Conservation (phyloP, 2,888 invertebrate genomes). For the Sipha maydis region DNA sequence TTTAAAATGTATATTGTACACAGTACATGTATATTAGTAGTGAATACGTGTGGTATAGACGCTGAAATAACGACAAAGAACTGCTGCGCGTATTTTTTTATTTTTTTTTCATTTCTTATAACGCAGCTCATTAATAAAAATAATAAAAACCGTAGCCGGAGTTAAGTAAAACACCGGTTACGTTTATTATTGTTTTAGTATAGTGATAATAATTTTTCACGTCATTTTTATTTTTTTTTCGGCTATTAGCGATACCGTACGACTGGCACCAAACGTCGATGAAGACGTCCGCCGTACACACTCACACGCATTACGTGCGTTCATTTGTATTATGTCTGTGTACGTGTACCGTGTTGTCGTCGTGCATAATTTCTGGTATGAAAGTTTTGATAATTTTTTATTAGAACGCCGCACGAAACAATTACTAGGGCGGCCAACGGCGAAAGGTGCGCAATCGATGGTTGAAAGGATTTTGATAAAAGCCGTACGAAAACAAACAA, state of each 20-base stretch:
- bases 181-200: conserved; percentile 40
- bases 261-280: conserved; percentile 61
- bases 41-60: conserved; percentile 2
- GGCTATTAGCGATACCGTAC: conserved; percentile 60
- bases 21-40: background rate
- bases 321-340: too few relatives aligned
- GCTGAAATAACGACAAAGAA: background rate
- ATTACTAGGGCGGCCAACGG: conserved; percentile 11
- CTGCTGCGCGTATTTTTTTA: conserved; percentile 10
- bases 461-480: conserved; percentile 38
- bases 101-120: background rate
- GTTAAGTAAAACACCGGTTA: conserved; percentile 54
- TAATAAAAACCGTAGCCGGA: background rate
- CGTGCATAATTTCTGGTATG: conserved; percentile 37
- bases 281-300: conserved; percentile 42
- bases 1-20: conserved; percentile 9
- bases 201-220: conserved; percentile 57
- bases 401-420: conserved; percentile 60
- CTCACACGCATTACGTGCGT: background rate
- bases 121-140: conserved; percentile 58
- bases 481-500: background rate
- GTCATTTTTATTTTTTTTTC: conserved; percentile 2
- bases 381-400: conserved; percentile 61
- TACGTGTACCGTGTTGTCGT: background rate
- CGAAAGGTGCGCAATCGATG: conserved; percentile 16